Base-by-base conservation (phyloP, 2,113 vertebrate species). In the Pterocles gutturalis region DNA sequence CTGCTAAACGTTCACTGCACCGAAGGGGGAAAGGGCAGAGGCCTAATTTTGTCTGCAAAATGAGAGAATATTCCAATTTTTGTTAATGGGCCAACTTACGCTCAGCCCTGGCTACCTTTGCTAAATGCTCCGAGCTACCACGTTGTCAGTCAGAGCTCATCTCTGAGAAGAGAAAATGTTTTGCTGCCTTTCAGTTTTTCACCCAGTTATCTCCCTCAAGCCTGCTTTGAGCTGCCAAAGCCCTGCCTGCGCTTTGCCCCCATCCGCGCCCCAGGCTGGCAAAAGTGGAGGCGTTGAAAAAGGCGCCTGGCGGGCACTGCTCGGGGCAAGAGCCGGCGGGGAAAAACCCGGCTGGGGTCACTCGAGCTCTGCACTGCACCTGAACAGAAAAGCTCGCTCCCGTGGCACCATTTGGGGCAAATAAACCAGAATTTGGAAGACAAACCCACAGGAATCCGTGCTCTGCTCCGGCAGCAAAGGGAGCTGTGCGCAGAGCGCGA, bases 391-490 rank as follows among this genome's bases (percentile, higher is more conserved):
- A 24, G 11, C 36, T 57, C 8, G 1, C 45, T 26, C 58, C 33
- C 10, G 29, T 19, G 64, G 3, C 54, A 16, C 41, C 11, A 0
- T 9, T 7, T 16, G 76, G 46, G 62, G 25, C 11, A 18, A 12
- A 76, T 18, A 17, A n/a, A 31, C 4, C 54, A 9, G 17, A 36
- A 34, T 46, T 20, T 25, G 58, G 53, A 51, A 12, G 43, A 17
- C 0, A 18, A 43, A 75, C 8, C 4, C 0, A 0, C 34, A 26
- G 25, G 51, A 5, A 6, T 2, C 13, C 0, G 0, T 4, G 8
- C 34, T 4, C 3, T 5, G 41, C 28, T 49, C 5, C 26, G 2
- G 66, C 33, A 77, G 46, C 77, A 26, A 3, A 11, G n/a, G 48
- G 3, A 8, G 70, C 58, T 15, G 31, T 3, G 3, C 3, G 0